Evolutionary conservation across 2,888 invertebrate species (phyloP).

Genomic region (Cybosia mesomella): DNA sequence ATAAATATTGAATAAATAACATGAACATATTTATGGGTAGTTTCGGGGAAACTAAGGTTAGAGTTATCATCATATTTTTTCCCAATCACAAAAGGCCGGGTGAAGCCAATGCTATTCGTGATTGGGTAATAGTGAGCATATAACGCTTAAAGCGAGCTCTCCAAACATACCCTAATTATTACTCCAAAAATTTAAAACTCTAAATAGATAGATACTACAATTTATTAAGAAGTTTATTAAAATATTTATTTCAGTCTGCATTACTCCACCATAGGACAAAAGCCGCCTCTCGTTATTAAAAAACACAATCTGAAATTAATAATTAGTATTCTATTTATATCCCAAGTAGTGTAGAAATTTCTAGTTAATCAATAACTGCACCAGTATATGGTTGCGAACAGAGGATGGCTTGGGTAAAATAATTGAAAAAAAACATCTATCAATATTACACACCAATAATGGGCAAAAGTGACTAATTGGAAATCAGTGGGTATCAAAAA

Average conservation of each 20-base stretch:
- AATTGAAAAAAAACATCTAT: slow-evolving; percentile 18
- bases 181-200: not conserved
- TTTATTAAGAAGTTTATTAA: not conserved
- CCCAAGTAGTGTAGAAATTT: not conserved
- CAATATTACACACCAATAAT: slow-evolving; percentile 44
- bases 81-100: too few species aligned
- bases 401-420: not conserved
- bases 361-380: not conserved
- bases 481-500: slow-evolving; percentile 30
- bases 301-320: not conserved
- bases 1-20: not conserved
- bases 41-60: too few species aligned
- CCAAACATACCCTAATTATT: too few species aligned
- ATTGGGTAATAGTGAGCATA: not conserved
- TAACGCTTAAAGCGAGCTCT: not conserved
- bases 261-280: not conserved
- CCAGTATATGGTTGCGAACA: not conserved
- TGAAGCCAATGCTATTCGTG: too few species aligned
- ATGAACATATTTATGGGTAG: not conserved
- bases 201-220: not conserved
- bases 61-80: too few species aligned
- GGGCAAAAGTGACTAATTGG: slow-evolving; percentile 42
- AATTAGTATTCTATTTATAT: not conserved
- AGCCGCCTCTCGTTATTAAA: not conserved
- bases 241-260: not conserved